These are phyloP conservation scores for Drosophila seguyi DNA, from an alignment of 1,140 invertebrate species.

Conservation along the genomic window DNA sequence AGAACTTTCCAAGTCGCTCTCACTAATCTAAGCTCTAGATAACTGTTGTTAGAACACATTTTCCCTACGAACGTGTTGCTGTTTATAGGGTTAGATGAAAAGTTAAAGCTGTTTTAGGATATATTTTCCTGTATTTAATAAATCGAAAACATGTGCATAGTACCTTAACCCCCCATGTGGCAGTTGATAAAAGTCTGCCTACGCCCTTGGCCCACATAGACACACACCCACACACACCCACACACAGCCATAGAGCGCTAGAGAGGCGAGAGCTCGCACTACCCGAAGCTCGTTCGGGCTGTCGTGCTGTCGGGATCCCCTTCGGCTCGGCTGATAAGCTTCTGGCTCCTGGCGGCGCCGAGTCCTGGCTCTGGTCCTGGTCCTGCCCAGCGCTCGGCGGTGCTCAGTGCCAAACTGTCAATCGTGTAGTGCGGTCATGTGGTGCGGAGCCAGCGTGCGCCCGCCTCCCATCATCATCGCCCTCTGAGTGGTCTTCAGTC, in stretches of 20 bases:
- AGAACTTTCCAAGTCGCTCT: not conserved
- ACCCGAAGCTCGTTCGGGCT: conserved; percentile 6
- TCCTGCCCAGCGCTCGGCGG: conserved; percentile 11
- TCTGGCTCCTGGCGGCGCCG: conserved; percentile 14
- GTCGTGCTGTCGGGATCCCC: not conserved
- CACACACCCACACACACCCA: not conserved
- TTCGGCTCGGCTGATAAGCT: conserved; percentile 39
- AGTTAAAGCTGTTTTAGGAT: not conserved
- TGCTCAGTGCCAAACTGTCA: conserved; percentile 80
- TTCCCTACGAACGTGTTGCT: not conserved
- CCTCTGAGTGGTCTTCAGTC: conserved; percentile 67
- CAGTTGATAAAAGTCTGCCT: not conserved
- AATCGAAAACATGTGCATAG: not conserved
- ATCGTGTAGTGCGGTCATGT: conserved; percentile 81
- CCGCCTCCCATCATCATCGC: conserved; percentile 55
- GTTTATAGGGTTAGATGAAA: not conserved
- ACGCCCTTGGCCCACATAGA: not conserved
- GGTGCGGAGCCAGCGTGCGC: conserved; percentile 69
- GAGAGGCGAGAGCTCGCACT: conserved; percentile 3
- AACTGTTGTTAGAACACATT: not conserved
- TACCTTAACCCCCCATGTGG: not conserved
- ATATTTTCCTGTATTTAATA: not conserved
- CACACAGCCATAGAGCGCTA: not conserved
- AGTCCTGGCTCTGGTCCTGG: conserved; percentile 22
- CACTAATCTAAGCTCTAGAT: not conserved